Base-by-base conservation (phyloP, 2,888 invertebrate species). In the Siphlonurus alternatus region DNA sequence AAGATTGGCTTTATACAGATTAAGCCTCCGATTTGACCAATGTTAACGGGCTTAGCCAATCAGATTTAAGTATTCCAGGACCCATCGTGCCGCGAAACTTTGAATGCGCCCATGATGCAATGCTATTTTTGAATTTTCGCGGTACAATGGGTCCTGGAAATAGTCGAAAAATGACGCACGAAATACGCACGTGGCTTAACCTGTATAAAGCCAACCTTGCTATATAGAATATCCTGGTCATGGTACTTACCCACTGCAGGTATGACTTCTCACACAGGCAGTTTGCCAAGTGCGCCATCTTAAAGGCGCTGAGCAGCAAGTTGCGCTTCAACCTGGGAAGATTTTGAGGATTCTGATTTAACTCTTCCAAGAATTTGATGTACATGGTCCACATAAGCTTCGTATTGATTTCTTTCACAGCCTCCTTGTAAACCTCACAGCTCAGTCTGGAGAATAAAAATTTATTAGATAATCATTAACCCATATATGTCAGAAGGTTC, bases 371-470 rank as follows among this genome's bases (percentile, higher is more conserved):
- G 23, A 79, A 79, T 66, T 83, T 79, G 62, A 84, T 73, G 67
- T 81, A 84, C 1, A 77, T 69, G 0, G 76, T 75, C 80, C 81
- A 82, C 78, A 83, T 82, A 69, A 76, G 74, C 68, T 76, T 75
- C 1, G 79, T 78, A 68, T 78, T 76, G 1, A 80, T 70, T 66
- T 74, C 75, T 63, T 76, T 74, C 1, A 81, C 76, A 3, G 78
- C 81, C 2, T 75, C 72, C 68, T 78, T 76, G 70, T 81, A 82
- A 22, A 80, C 76, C 54, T 74, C 73, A 63, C 76, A 75, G 65
- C 80, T 80, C 2, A 75, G 70, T 63, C 76, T 74, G 38, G 23
- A 64, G 19, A 25, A 61, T 60, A 18, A n/a, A n/a, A n/a, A n/a
- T n/a, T n/a, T n/a, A n/a, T n/a, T n/a, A n/a, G n/a, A n/a, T n/a